Base-by-base conservation (phyloP, 2,113 vertebrate genomes). In the Nyctibius bracteatus region DNA sequence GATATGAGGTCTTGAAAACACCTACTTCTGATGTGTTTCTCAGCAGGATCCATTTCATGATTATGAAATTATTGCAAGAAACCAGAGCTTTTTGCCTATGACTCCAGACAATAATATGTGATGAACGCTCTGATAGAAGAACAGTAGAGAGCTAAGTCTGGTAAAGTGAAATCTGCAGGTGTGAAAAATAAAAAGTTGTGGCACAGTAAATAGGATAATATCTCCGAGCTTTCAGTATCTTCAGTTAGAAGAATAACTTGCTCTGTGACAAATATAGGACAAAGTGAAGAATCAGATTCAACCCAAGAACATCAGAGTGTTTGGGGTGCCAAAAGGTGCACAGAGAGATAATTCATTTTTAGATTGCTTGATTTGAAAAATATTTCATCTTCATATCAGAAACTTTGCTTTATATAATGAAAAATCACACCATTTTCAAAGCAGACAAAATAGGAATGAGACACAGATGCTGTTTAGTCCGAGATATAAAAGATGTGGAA, bases 361-460 rank as follows among this genome's bases (percentile, higher is more conserved):
- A 4, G 54, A 66, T 87, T 44, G 65, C 35, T 71, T 77, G 37
- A 80, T 81, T 93, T 86, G 63, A 96, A 91, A 83, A 86, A 65
- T 87, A 39, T 30, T 88, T 97, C n/a, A 87, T 94, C 84, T 94
- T 96, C 28, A 8, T 81, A 66, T 74, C 51, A 93, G 59, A 74
- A 92, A 62, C 25, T 77, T 88, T 20, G 15, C 44, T 81, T 86
- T 88, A 57, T 80, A 39, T 73, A 72, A 81, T 90, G 86, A 88
- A 91, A 92, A 94, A 67, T 77, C 67, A 57, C 78, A 74, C 43
- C 23, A 14, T 81, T 82, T 93, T 81, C 74, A 79, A 79, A 86
- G 93, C 77, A 81, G 85, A 21, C 15, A 57, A 77, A 84, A 61
- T 37, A 67, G 35, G 57, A 94, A 35, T 15, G 82, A 90, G 70